These are phyloP conservation scores for Pseudomyrmex pallidus DNA, from an alignment of 1,140 invertebrate genomes.

Conservation along the genomic window DNA sequence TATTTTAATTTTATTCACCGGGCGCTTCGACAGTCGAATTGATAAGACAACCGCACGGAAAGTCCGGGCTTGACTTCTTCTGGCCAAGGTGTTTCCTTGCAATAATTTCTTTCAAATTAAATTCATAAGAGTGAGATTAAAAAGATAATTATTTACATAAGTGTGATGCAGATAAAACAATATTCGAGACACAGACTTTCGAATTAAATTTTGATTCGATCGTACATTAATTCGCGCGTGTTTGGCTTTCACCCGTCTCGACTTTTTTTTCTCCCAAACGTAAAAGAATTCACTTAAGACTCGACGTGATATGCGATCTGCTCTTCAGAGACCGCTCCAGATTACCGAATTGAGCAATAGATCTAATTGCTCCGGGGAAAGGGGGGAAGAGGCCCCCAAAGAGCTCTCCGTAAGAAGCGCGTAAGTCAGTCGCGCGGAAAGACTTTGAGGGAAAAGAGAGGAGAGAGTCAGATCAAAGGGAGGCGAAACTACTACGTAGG, in stretches of 20 bases:
- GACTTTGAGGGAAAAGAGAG: constrained; percentile 6
- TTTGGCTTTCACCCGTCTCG: not conserved
- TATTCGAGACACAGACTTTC: too few relatives aligned
- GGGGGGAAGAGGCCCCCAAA: not conserved
- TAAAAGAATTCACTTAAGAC: constrained; percentile 1
- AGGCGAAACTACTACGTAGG: constrained; percentile 26
- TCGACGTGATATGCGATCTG: constrained; percentile 1
- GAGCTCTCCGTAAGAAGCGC: constrained; percentile 26
- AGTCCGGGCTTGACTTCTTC: too few relatives aligned
- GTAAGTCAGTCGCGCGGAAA: not conserved
- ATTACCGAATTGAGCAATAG: constrained; percentile 42
- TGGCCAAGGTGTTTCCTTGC: too few relatives aligned
- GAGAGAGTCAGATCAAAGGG: constrained; percentile 53
- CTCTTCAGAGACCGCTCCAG: not conserved
- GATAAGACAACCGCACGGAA: too few relatives aligned
- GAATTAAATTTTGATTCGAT: too few relatives aligned
- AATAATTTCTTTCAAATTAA: too few relatives aligned
- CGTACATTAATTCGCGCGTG: too few relatives aligned
- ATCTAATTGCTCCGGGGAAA: constrained; percentile 22
- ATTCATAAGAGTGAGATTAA: too few relatives aligned
- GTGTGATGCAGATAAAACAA: too few relatives aligned
- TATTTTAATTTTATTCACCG: too few relatives aligned
- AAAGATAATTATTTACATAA: too few relatives aligned
- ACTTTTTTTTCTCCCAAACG: not conserved
- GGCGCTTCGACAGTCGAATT: too few relatives aligned